Evolutionary conservation across 1,140 invertebrate species (phyloP).

Genomic region (Trigoniulus corallinus): DNA sequence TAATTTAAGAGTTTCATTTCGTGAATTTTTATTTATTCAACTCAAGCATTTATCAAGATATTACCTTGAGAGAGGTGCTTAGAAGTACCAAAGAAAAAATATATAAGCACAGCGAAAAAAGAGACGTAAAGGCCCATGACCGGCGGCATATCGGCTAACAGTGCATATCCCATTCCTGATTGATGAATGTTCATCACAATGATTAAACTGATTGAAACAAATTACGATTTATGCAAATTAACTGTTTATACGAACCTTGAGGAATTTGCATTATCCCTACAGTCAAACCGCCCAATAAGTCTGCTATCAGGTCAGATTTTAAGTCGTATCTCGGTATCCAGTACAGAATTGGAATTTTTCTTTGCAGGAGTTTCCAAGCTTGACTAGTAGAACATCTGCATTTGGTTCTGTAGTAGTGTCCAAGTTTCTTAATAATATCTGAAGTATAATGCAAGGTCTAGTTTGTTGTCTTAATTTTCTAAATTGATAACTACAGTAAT

Average conservation of each 20-base stretch:
- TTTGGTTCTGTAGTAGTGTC: background rate
- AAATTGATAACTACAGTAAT: background rate
- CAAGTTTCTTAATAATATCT: background rate
- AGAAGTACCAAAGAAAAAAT: conserved; percentile 79
- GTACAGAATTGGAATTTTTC: conserved; percentile 17
- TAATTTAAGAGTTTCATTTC: conserved; percentile 2
- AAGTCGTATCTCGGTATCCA: conserved; percentile 23
- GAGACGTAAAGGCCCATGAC: conserved; percentile 87
- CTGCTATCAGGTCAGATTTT: conserved; percentile 15
- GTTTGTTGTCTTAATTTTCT: background rate
- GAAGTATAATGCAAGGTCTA: background rate
- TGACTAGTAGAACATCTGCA: background rate
- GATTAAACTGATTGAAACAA: background rate
- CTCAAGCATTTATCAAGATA: no score
- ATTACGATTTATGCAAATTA: background rate
- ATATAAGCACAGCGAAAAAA: conserved; percentile 79
- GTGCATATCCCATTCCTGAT: conserved; percentile 77
- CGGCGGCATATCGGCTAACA: conserved; percentile 69
- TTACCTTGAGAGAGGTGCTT: conserved; percentile 77
- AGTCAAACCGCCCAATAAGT: conserved; percentile 46
- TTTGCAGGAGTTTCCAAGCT: background rate
- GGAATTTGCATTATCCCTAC: conserved; percentile 89
- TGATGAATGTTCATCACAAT: background rate
- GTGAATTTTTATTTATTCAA: no score
- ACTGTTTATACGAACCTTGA: conserved; percentile 39